Conservation (phyloP, 1,140 invertebrate genomes). For the Drosophila aff. region DNA sequence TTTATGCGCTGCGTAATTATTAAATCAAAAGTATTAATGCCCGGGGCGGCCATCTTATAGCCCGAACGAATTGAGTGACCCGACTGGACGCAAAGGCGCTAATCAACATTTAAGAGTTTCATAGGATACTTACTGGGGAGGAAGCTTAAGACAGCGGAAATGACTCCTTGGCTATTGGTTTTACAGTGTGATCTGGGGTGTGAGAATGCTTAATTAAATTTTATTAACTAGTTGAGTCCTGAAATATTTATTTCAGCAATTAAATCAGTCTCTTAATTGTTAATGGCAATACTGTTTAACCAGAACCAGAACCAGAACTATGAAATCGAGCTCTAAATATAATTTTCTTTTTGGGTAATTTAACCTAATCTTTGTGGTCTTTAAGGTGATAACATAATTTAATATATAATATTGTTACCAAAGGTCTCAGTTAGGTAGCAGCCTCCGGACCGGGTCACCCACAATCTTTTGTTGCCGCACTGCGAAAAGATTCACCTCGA, state of each 20-base stretch:
- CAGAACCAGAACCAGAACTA: neutral
- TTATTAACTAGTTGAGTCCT: neutral
- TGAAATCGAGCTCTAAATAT: too few relatives aligned
- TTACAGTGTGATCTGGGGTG: neutral
- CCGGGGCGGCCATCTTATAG: conserved; percentile 23
- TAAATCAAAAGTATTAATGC: conserved; percentile 66
- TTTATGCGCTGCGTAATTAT: conserved; percentile 74
- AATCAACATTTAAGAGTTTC: conserved; percentile 49
- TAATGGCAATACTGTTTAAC: too few relatives aligned
- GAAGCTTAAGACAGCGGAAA: neutral
- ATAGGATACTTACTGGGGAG: conserved; percentile 13
- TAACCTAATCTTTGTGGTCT: too few relatives aligned
- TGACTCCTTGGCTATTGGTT: neutral
- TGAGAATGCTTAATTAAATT: neutral
- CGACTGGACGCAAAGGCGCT: conserved; percentile 12
- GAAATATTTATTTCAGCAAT: neutral
- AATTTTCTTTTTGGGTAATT: too few relatives aligned
- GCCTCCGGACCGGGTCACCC: neutral
- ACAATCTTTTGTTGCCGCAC: neutral
- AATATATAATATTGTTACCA: too few relatives aligned
- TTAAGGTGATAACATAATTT: neutral
- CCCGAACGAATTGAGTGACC: conserved; percentile 16
- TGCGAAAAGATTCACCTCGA: conserved; percentile 21
- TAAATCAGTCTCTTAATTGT: neutral
- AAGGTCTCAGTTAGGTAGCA: neutral